Base-by-base conservation (phyloP, 2,797 vertebrate genomes). In the Philypnodon macrostomus region DNA sequence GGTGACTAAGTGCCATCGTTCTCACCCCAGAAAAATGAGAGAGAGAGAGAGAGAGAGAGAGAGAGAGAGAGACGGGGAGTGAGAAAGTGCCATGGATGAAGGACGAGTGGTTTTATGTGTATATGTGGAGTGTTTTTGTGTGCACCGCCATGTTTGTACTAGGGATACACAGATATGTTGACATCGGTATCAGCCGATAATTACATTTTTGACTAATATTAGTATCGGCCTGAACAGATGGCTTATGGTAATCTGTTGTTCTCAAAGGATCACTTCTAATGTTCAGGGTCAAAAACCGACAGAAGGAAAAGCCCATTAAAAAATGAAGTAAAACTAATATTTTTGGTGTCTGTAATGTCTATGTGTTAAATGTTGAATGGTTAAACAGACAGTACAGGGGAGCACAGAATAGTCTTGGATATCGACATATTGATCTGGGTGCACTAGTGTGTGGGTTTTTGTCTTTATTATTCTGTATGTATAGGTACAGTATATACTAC, bases 1-100 rank as follows among this genome's bases (percentile, higher is more conserved):
- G 83, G 85, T 63, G 74, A 91, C 86, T 84, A 87, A 91, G 85
- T 88, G 82, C 86, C 81, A 87, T 84, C 71, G 4, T 82, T 88
- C 82, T 89, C 85, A 80, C 78, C 79, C 79, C 61, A 54, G 64
- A 60, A 65, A 80, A 66, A 67, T 29, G 40, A 45, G 8, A 37
- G 37, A 47, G 24, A 35, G 14, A 33, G 32, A 45, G 44, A 60
- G 63, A 64, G 16, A 39, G 66, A 53, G 10, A 37, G 37, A 47
- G 24, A 35, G 14, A 33, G 32, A 45, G 44, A 60, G 63, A 64
- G 16, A 39, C n/a, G 6, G 41, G 53, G 48, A 70, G 62, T 7
- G 26, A 58, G 67, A 72, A 64, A 60, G 57, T 57, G 44, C 36
- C 26, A 29, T 19, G 21, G 48, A 56, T 56, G 53, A 33, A 53